A percentile compares a stretch with the other conserved stretches of the same genome.
These are phyloP conservation scores for Atractosteus spatula DNA, from an alignment of 2,113 vertebrate genomes.

Conservation along the genomic window DNA sequence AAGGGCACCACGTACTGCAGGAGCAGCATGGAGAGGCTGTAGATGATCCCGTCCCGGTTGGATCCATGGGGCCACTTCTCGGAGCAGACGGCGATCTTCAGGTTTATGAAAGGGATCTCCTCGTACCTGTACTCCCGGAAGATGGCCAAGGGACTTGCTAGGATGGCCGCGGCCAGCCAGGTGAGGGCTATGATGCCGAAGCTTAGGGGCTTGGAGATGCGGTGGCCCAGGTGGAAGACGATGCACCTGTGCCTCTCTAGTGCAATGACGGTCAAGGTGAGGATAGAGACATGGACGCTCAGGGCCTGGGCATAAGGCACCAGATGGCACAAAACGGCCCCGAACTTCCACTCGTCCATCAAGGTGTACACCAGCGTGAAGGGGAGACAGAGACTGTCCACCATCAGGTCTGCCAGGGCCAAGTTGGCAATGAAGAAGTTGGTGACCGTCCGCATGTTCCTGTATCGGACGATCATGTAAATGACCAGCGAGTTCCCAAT, in stretches of 20 bases:
- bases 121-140: constrained; percentile 82
- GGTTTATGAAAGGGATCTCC: constrained; percentile 80
- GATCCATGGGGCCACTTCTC: constrained; percentile 84
- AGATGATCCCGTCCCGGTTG: constrained; percentile 81
- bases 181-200: constrained; percentile 77
- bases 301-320: constrained; percentile 85
- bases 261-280: constrained; percentile 85
- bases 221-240: constrained; percentile 82
- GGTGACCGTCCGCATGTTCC: constrained; percentile 87
- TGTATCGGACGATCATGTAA: constrained; percentile 83
- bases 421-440: constrained; percentile 92
- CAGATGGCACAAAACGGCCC: constrained; percentile 80
- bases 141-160: constrained; percentile 83
- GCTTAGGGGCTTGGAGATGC: constrained; percentile 75
- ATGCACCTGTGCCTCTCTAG: constrained; percentile 87
- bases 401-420: constrained; percentile 85
- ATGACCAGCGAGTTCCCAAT: constrained; percentile 82
- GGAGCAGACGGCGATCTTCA: constrained; percentile 80
- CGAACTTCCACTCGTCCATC: constrained; percentile 88
- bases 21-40: constrained; percentile 87
- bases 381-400: constrained; percentile 83
- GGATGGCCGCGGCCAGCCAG: constrained; percentile 74
- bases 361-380: constrained; percentile 86
- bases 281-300: constrained; percentile 83
- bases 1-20: constrained; percentile 83